phyloP scores from a whole-genome alignment of 2,888 invertebrate species.

The Hartigia nigra region DNA sequence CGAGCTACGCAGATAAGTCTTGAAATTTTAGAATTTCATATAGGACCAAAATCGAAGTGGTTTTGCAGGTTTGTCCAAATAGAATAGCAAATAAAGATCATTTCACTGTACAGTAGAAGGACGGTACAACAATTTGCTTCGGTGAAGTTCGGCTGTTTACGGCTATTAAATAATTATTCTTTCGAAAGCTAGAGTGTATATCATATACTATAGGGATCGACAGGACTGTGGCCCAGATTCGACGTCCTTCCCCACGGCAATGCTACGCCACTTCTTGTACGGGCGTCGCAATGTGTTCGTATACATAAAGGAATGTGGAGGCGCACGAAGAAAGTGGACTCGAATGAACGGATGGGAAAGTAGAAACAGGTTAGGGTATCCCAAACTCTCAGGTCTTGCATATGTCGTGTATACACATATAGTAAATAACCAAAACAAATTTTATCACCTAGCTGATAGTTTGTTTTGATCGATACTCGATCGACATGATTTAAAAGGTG shows the following conservation, averaged over 20 bases:
- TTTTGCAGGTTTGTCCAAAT: neutral
- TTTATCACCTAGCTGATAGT: neutral
- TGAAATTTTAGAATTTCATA: neutral
- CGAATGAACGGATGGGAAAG: conserved; percentile 54
- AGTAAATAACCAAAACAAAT: neutral
- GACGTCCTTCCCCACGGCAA: conserved; percentile 65
- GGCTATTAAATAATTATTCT: conserved; percentile 64
- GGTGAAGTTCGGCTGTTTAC: conserved; percentile 14
- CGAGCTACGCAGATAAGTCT: neutral
- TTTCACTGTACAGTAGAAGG: conserved; percentile 37
- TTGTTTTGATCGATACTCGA: neutral
- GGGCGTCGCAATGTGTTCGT: conserved; percentile 1
- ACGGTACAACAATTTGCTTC: neutral
- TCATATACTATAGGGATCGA: conserved; percentile 21
- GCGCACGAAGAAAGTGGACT: conserved; percentile 54
- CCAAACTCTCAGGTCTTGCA: neutral
- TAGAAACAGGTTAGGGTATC: conserved; percentile 36
- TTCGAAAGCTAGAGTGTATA: conserved; percentile 61
- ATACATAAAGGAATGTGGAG: conserved; percentile 34
- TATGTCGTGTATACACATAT: neutral
- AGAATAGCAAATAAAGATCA: conserved; percentile 24
- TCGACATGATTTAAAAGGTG: neutral
- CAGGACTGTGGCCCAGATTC: conserved; percentile 53
- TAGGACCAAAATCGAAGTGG: neutral
- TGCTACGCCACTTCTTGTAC: conserved; percentile 58